Evolutionary conservation across 2,888 invertebrate species (phyloP).

Genomic region (Patella ulyssiponensis): DNA sequence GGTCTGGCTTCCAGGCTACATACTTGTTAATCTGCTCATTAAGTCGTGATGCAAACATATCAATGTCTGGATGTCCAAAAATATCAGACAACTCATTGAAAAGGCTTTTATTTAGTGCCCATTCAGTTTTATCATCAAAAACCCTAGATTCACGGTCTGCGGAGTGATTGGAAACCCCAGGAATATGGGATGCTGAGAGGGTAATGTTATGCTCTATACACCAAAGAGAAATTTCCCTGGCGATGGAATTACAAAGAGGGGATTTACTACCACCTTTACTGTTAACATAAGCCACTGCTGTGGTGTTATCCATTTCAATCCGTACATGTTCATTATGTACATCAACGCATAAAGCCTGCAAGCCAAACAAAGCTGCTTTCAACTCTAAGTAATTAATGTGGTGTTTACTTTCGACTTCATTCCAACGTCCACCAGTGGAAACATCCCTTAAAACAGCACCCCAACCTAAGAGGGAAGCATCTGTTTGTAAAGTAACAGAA

Average conservation of each 20-base stretch:
- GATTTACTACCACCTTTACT: conserved; percentile 20
- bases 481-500: conserved; percentile 2
- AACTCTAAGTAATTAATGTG: conserved; percentile 24
- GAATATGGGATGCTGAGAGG: conserved; percentile 11
- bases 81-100: background rate
- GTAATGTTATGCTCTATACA: conserved; percentile 12
- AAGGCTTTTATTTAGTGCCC: conserved; percentile 10
- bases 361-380: conserved; percentile 21
- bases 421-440: conserved; percentile 22
- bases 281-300: conserved; percentile 24
- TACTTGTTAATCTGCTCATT: background rate
- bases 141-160: conserved; percentile 17
- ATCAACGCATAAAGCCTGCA: conserved; percentile 12
- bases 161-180: background rate
- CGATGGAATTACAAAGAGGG: conserved; percentile 14
- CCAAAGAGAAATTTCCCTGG: conserved; percentile 17
- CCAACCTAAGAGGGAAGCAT: conserved; percentile 22
- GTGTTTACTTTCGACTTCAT: background rate
- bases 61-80: background rate
- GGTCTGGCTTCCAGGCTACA: conserved; percentile 16
- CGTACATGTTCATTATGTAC: conserved; percentile 8
- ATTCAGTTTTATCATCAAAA: conserved; percentile 20
- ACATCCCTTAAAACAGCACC: background rate
- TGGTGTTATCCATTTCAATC: conserved; percentile 16
- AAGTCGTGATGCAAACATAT: background rate